These are phyloP conservation scores for Netelia melanura DNA, from an alignment of 2,888 invertebrate genomes.

Conservation along the genomic window DNA sequence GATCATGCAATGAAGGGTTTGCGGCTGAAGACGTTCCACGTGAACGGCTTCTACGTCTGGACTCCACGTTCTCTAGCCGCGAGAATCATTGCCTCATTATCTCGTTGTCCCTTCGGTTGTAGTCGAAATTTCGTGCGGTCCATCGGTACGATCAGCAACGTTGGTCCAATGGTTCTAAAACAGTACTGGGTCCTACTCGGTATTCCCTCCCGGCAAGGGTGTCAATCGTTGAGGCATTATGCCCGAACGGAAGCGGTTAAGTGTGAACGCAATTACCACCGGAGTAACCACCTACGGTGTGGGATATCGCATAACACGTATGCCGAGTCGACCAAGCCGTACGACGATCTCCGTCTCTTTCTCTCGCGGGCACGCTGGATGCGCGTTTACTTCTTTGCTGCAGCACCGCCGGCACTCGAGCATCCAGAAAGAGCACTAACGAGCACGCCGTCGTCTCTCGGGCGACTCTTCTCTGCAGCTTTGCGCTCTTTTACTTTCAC, in stretches of 20 bases:
- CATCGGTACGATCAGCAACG: conserved; percentile 15
- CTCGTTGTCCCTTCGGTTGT: conserved; percentile 50
- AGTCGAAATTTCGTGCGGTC: conserved; percentile 62
- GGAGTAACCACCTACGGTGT: conserved; percentile 78
- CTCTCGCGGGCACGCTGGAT: conserved; percentile 21
- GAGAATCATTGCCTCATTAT: conserved; percentile 60
- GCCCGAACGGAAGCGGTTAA: conserved; percentile 75
- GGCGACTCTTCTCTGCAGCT: conserved; percentile 37
- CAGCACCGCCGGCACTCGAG: conserved; percentile 56
- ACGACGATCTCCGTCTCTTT: conserved; percentile 37
- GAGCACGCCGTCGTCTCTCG: conserved; percentile 71
- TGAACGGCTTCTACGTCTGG: conserved; percentile 34
- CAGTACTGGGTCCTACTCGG: conserved; percentile 26
- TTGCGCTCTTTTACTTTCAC: conserved; percentile 64
- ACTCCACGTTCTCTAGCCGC: conserved; percentile 43
- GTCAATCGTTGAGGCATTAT: conserved; percentile 70
- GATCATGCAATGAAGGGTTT: conserved; percentile 48
- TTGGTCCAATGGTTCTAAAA: conserved; percentile 22
- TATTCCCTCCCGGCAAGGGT: conserved; percentile 34
- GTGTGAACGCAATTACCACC: conserved; percentile 82
- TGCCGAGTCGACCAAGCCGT: conserved; percentile 69
- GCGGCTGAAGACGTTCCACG: conserved; percentile 30
- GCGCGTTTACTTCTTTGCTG: conserved; percentile 45
- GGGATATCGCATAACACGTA: conserved; percentile 82
- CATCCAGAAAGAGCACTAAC: conserved; percentile 76